A percentile compares a stretch with the other conserved stretches of the same genome.
Conservation (phyloP, 1,140 invertebrate genomes). For the Drosophila kohkoa region DNA sequence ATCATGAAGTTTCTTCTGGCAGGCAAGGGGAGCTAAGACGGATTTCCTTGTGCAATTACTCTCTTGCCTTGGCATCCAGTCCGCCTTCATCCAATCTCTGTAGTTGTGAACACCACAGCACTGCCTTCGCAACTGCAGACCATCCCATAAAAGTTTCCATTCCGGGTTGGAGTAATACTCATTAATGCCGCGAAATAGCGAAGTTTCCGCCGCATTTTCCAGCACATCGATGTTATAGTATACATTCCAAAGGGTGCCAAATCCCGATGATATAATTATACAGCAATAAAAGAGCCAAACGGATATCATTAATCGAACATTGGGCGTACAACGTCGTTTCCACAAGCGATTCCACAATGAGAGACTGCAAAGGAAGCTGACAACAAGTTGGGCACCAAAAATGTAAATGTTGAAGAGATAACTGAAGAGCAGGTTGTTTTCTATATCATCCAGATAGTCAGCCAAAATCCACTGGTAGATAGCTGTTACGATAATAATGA, state of each 20-base stretch:
- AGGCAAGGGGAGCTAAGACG: constrained; percentile 70
- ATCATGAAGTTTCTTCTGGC: constrained; percentile 51
- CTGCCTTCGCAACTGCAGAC: constrained; percentile 66
- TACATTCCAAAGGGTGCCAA: constrained; percentile 60
- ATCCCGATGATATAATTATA: constrained; percentile 66
- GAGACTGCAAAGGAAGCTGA: constrained; percentile 64
- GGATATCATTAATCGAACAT: constrained; percentile 61
- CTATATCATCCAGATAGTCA: constrained; percentile 56
- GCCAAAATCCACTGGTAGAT: constrained; percentile 64
- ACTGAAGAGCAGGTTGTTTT: constrained; percentile 52
- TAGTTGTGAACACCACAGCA: constrained; percentile 78
- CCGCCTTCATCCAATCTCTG: constrained; percentile 77
- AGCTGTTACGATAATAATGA: constrained; percentile 62
- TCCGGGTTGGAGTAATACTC: constrained; percentile 76
- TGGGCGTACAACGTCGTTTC: constrained; percentile 67
- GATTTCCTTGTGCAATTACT: neutral
- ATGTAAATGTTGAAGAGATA: constrained; percentile 66
- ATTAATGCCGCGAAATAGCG: constrained; percentile 71
- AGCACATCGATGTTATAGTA: constrained; percentile 53
- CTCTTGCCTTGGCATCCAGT: constrained; percentile 69
- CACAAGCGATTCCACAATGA: constrained; percentile 72
- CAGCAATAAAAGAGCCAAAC: constrained; percentile 76
- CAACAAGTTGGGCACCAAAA: constrained; percentile 60
- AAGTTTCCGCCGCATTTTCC: constrained; percentile 54
- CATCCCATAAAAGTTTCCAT: constrained; percentile 81